Evolutionary conservation across 2,888 invertebrate species (phyloP).

Genomic region (Temnothorax ravouxi): DNA sequence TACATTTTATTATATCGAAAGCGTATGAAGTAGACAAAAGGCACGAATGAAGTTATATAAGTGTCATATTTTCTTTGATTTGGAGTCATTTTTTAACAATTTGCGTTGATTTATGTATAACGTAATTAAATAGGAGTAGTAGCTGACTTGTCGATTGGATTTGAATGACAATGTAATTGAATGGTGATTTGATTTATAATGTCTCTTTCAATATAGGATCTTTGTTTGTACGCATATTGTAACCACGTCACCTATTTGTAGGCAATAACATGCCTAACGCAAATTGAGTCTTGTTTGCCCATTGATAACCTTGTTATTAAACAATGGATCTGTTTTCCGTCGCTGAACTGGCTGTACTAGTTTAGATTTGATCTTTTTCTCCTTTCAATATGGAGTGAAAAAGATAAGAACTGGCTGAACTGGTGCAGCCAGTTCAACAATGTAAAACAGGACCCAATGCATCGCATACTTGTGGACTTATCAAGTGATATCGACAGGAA

Average conservation of each 20-base stretch:
- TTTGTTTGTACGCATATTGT: not conserved
- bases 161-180: not conserved
- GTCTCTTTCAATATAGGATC: too few species aligned
- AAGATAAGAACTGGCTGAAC: too few species aligned
- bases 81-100: not conserved
- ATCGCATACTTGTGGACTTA: not conserved
- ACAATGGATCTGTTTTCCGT: not conserved
- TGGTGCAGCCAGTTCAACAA: too few species aligned
- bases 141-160: not conserved
- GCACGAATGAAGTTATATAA: not conserved
- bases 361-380: too few species aligned
- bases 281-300: not conserved
- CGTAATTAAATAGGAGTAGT: not conserved
- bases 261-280: too few species aligned
- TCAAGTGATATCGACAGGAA: conserved; percentile 85
- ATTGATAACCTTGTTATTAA: not conserved
- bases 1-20: not conserved
- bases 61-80: not conserved
- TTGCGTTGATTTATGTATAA: not conserved
- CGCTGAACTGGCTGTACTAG: too few species aligned
- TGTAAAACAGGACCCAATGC: too few species aligned
- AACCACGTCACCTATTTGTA: too few species aligned
- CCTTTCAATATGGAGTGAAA: too few species aligned
- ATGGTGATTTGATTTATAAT: not conserved
- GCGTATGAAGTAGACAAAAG: not conserved